Base-by-base conservation (phyloP, 2,797 vertebrate species). In the Myotis findleyi region DNA sequence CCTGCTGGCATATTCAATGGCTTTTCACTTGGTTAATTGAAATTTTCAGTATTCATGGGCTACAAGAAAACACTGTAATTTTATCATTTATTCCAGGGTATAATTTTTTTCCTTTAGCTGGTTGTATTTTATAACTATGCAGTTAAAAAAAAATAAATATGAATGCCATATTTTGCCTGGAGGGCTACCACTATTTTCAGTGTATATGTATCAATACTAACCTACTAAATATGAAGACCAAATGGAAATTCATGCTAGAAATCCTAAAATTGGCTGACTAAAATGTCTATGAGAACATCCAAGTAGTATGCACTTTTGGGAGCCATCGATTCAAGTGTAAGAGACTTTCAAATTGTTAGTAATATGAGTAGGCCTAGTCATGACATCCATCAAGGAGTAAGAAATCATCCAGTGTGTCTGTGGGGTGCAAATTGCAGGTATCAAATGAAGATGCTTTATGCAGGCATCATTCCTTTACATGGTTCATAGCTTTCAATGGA, bases 1-100 rank as follows among this genome's bases (percentile, higher is more conserved):
- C 98, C 98, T 98, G 96, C 95, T 97, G 92, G 96, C 80, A 93
- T 49, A 72, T 98, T 96, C 96, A 97, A 97, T 98, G 96, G 97
- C 92, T 94, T 97, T 96, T 96, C 94, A 95, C 89, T 95, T 83
- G 86, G 92, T 93, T 97, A 97, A 97, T 97, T 97, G 96, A 96
- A 96, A 97, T 95, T 97, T 97, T 95, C 82, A 88, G 64, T 97
- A 95, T 97, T 97, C 94, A 81, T 89, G 64, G 71, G 85, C 64
- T 87, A 95, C 57, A 92, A 87, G 94, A 96, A 97, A 97, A 97
- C 91, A 96, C 84, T 94, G 53, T 94, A 95, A 96, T 97, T 96
- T 96, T 94, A 94, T 97, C 93, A 97, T 96, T 96, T 96, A 95
- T 93, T 94, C 73, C n/a, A 77, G 57, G 71, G 47, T 84, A 47